phyloP scores from a whole-genome alignment of 2,113 vertebrate species.

The Neodon shergylaensis region DNA sequence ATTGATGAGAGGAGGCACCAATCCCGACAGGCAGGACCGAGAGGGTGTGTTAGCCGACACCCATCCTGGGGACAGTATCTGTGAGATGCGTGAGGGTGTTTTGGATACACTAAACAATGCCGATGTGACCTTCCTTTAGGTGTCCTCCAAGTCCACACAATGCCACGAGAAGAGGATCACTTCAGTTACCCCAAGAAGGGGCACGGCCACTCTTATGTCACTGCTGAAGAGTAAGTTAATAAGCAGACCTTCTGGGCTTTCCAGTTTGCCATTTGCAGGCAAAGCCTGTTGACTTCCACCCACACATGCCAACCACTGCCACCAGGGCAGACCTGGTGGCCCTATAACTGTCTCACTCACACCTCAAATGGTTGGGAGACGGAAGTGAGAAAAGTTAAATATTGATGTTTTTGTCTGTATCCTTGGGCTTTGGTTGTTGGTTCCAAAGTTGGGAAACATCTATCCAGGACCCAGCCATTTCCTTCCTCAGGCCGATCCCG shows the following conservation, averaged over 20 bases:
- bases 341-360: not conserved
- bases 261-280: not conserved
- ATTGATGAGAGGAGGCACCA: not conserved
- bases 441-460: not conserved
- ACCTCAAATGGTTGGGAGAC: not conserved
- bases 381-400: not conserved
- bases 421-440: not conserved
- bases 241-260: not conserved
- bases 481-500: not conserved
- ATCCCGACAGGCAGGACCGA: not conserved
- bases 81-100: not conserved
- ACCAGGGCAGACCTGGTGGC: not conserved
- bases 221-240: slow-evolving; percentile 85
- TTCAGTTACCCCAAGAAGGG: slow-evolving; percentile 69
- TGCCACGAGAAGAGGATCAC: slow-evolving; percentile 78
- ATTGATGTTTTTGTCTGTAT: not conserved
- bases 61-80: rapidly evolving
- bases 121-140: slow-evolving; percentile 65
- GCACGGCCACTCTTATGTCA: slow-evolving; percentile 65
- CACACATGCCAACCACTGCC: not conserved
- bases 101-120: not conserved
- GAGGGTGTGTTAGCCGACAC: not conserved
- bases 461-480: not conserved
- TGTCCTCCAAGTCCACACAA: slow-evolving; percentile 68
- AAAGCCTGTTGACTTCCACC: not conserved